A percentile compares a stretch with the other conserved stretches of the same genome.
phyloP scores from a whole-genome alignment of 2,797 vertebrate genomes.

The Anisognathus igniventris region DNA sequence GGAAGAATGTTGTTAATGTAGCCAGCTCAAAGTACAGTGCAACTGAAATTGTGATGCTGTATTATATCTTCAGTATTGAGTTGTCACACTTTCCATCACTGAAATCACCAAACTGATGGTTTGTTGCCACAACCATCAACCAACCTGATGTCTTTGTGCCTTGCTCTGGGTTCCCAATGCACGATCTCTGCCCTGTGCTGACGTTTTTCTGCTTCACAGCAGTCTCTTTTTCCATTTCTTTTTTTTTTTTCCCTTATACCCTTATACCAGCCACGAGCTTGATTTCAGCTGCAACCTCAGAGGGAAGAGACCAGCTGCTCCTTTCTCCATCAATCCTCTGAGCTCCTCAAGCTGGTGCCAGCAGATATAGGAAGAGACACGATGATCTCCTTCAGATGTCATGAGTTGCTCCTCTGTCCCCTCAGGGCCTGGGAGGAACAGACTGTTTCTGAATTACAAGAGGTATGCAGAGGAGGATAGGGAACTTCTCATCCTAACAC shows the following conservation, averaged over 20 bases:
- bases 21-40: not conserved
- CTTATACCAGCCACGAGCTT: not conserved
- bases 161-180: not conserved
- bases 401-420: not conserved
- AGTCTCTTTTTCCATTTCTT: not conserved
- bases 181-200: not conserved
- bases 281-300: not conserved
- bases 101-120: not conserved
- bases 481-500: not conserved
- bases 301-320: not conserved
- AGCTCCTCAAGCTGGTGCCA: not conserved
- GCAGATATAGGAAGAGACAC: not conserved
- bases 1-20: not conserved
- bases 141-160: not conserved
- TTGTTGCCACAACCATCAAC: not conserved
- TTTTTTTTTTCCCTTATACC: not conserved
- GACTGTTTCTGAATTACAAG: not conserved
- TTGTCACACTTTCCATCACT: not conserved
- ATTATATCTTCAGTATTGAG: not conserved
- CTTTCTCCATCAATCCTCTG: not conserved
- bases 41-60: not conserved
- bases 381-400: not conserved
- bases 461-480: not conserved
- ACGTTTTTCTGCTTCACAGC: not conserved
- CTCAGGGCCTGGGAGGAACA: not conserved